A percentile compares a stretch with the other conserved stretches of the same genome.
Evolutionary conservation across 1,140 invertebrate genomes (phyloP).

Genomic region (Mya arenaria): DNA sequence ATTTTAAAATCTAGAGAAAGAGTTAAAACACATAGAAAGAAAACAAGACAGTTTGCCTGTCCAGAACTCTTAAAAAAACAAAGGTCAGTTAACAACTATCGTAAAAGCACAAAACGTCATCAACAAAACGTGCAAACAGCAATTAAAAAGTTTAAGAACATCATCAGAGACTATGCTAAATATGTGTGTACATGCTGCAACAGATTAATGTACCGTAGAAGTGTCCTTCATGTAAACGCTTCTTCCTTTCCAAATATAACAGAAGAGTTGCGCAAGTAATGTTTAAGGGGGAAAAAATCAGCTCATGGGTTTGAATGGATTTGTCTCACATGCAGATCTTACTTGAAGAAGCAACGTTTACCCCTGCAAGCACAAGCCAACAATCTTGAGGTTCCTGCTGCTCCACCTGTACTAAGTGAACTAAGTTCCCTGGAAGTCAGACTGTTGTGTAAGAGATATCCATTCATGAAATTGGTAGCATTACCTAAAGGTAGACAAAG

Average conservation of each 20-base stretch:
- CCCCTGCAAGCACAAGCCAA: constrained; percentile 32
- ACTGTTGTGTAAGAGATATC: constrained; percentile 27
- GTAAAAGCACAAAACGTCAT: too few species aligned
- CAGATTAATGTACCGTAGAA: constrained; percentile 24
- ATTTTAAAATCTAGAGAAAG: too few species aligned
- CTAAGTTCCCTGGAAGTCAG: constrained; percentile 21
- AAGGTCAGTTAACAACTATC: too few species aligned
- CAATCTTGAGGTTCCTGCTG: constrained; percentile 12
- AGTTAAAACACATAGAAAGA: too few species aligned
- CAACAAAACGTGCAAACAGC: constrained; percentile 24
- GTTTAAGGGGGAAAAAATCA: constrained; percentile 29
- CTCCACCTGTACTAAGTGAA: constrained; percentile 26
- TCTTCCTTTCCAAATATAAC: neutral
- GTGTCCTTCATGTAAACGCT: constrained; percentile 6
- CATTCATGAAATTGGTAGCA: too few species aligned
- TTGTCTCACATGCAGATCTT: constrained; percentile 20
- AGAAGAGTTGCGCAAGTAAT: constrained; percentile 15
- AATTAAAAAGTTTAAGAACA: constrained; percentile 29
- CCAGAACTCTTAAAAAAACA: too few species aligned
- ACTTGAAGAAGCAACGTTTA: constrained; percentile 18
- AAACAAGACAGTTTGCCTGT: too few species aligned
- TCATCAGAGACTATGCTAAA: constrained; percentile 27
- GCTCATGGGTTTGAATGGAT: constrained; percentile 26
- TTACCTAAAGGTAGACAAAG: too few species aligned
- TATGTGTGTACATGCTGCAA: constrained; percentile 25